Base-by-base conservation (phyloP, 2,888 invertebrate genomes). In the Cyrtodaria siliqua region DNA sequence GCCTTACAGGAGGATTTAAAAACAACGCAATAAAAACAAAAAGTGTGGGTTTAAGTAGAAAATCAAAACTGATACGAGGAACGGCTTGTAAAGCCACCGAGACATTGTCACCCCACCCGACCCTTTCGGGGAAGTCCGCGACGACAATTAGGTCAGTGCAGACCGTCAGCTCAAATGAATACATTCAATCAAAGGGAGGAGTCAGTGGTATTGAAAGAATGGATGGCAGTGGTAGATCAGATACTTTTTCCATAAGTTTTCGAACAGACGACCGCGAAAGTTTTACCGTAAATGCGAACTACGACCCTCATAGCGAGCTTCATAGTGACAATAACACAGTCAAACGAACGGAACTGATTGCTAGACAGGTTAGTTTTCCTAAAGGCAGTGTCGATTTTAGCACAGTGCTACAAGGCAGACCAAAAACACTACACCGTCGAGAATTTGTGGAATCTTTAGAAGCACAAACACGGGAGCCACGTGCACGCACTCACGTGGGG, bases 291-390 rank as follows among this genome's bases (percentile, higher is more conserved):
- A 52, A 24, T 23, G 52, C 24, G 16, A 40, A 55, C 24, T 83
- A 69, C 61, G 84, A 84, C 26, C 69, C 80, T 1, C 64, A 78
- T 47, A 76, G 80, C 49, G 85, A 86, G 27, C 50, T 78, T 1
- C 82, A 76, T 33, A 82, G 77, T 53, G 87, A 87, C 47, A 76
- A 79, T 42, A 84, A 78, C 68, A 75, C 72, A 53, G 69, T 84
- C n/a, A 84, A 83, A 60, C 70, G 84, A 16, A 49, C 84, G 18
- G 68, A 59, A 47, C 50, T 73, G 3, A 72, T 56, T 62, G 56
- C 78, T 20, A 70, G 81, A 50, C 81, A 81, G 18, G 81, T 81
- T 44, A 64, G 70, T 9, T 81, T 81, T 66, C 81, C 81, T 2
- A 78, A 72, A 64, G 40, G 56, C 2, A 68, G 68, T 63, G 47